Evolutionary conservation across 2,888 invertebrate species (phyloP).

Genomic region (Polylopha cassiicola): DNA sequence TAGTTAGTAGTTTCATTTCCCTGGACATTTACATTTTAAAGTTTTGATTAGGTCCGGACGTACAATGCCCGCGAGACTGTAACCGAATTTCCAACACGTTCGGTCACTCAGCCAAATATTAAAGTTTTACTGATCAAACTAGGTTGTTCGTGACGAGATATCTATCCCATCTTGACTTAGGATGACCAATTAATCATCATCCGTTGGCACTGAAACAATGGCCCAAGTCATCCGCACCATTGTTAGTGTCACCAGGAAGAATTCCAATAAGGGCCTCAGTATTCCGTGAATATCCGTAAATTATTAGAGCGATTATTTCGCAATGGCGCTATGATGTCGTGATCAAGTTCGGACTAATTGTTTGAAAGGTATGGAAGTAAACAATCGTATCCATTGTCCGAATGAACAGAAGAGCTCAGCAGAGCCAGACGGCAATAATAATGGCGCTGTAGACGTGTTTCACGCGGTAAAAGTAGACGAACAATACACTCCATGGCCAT

Average conservation of each 20-base stretch:
- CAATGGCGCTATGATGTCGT: slow-evolving; percentile 34
- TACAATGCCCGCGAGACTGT: too few species aligned
- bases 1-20: slow-evolving; percentile 7
- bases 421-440: slow-evolving; percentile 37
- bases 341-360: slow-evolving; percentile 51
- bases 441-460: slow-evolving; percentile 55
- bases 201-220: slow-evolving; percentile 5
- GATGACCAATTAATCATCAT: too few species aligned
- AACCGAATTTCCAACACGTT: too few species aligned
- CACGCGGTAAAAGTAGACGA: slow-evolving; percentile 54
- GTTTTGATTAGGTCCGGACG: too few species aligned
- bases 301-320: slow-evolving; percentile 15
- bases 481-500: slow-evolving; percentile 57
- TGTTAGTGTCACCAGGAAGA: slow-evolving; percentile 2
- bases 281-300: slow-evolving; percentile 12
- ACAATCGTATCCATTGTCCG: slow-evolving; percentile 61
- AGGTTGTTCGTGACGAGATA: too few species aligned
- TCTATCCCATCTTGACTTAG: too few species aligned
- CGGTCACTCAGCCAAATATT: too few species aligned
- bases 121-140: too few species aligned
- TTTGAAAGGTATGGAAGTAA: slow-evolving; percentile 36
- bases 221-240: neutral
- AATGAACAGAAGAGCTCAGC: slow-evolving; percentile 35
- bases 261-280: slow-evolving; percentile 11
- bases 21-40: slow-evolving; percentile 6